Evolutionary conservation across 1,140 invertebrate genomes (phyloP), one percentile per base, ranked within the genome.

Genomic region (fruit fly (Drosophila melanogaster)): DNA sequence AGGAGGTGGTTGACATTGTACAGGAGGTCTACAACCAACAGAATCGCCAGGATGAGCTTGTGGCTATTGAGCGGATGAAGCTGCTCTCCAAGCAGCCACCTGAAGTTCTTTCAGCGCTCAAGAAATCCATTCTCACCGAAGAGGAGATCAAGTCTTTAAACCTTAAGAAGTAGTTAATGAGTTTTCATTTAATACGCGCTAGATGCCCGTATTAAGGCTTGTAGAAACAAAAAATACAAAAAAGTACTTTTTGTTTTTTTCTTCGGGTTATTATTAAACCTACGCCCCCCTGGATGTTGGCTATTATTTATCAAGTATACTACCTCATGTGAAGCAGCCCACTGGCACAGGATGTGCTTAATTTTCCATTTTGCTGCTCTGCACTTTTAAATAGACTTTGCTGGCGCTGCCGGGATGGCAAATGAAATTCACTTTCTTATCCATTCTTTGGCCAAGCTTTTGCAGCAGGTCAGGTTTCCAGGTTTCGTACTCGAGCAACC

Each of bases 371-470:
- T 15, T 35, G 35, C 56, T 47, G n/a, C 47, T 43, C 17, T 19
- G 41, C 11, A 10, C 58, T 35, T 12, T 30, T 4, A 26, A 56
- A 10, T 24, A 12, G 54, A 56, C 44, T 41, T 35, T 10, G 17
- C 24, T 40, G 14, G 30, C 17, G 17, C 62, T 44, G 56, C 50
- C 40, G 65, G 44, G 54, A 58, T 71, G 33, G 65, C 33, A 51
- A 71, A 84, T 76, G 71, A 84, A 79, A 80, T 77, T 85, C 59
- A 85, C 79, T 81, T 75, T 67, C 64, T 79, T 86, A 74, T 50
- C 72, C 80, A 58, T 38, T 43, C 79, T 55, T 65, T 30, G 11
- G 19, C n/a, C 35, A 22, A 26, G 41, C 41, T 67, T 75, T 59
- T 59, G 37, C 79, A 69, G 26, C 74, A 79, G 75, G 75, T 77